Base-by-base conservation (phyloP, 2,888 invertebrate genomes). In the Crocallis elinguaria region DNA sequence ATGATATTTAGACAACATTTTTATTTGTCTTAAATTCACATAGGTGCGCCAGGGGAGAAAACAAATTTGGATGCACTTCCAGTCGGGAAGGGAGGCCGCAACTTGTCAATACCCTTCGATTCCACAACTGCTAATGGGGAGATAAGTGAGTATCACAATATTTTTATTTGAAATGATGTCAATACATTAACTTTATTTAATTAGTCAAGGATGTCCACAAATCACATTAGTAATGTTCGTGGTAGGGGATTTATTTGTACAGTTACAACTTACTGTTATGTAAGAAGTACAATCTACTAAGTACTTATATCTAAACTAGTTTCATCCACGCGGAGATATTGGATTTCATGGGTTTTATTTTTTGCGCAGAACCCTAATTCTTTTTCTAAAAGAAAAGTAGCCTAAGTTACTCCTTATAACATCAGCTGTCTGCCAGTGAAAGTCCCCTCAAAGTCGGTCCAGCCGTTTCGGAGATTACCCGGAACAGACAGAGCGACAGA, bases 21-120 rank as follows among this genome's bases (percentile, higher is more conserved):
- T 32, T 32, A 30, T 30, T 30, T 33, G n/a, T 50, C 12, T 59
- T 61, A 49, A 49, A 64, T 62, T 60, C 74, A 70, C 60, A 46
- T 85, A 90, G 90, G 88, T 86, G 80, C 84, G 48, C 75, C 64
- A 63, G 77, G 76, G 46, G 86, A 85, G 61, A 86, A 82, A 71
- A 64, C 76, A 67, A 79, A 82, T 71, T 67, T 77, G 67, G 79
- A 73, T 66, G 77, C 73, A 61, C 77, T 77, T 64, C 75, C 80
- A 51, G 71, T 79, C 58, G 81, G 79, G 54, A 90, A 88, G 75
- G 82, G 84, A 60, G 87, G 85, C 51, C 82, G 89, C 27, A 87
- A 89, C 78, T 82, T 90, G 60, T 90, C 90, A 60, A 79, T 90
- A 74, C 89, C 91, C 60, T 88, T 88, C 78, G 88, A 89, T 71